These are phyloP conservation scores for Myzus persicae DNA, from an alignment of 1,140 invertebrate genomes.

Conservation along the genomic window DNA sequence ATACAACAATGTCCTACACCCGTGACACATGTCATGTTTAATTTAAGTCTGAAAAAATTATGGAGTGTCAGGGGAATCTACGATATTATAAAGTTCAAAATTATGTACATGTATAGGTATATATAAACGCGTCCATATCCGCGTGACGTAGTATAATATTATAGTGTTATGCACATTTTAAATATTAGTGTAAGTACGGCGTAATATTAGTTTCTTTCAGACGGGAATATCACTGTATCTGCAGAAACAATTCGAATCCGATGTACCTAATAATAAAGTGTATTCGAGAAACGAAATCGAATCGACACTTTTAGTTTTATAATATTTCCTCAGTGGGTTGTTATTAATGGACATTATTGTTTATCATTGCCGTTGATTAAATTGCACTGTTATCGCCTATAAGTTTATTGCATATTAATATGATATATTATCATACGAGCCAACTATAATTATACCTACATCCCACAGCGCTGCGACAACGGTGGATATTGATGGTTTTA, in stretches of 20 bases:
- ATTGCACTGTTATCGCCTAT: background rate
- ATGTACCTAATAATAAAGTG: background rate
- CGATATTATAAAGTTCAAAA: background rate
- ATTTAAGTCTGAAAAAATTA: background rate
- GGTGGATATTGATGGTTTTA: conserved; percentile 17
- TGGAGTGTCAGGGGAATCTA: background rate
- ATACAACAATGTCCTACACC: background rate
- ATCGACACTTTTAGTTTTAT: background rate
- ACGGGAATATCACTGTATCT: too few relatives aligned
- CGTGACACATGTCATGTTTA: background rate
- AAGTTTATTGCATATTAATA: background rate
- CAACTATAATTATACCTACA: background rate
- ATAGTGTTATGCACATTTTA: background rate
- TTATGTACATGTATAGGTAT: background rate
- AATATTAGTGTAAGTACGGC: background rate
- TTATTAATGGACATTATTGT: background rate
- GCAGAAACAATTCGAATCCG: background rate
- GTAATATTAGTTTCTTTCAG: background rate
- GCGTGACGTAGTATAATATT: too few relatives aligned
- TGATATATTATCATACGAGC: background rate
- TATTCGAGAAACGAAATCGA: background rate
- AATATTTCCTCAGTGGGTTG: background rate
- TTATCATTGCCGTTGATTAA: background rate
- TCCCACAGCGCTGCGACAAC: too few relatives aligned
- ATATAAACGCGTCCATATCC: too few relatives aligned